Evolutionary conservation across 30 jellyfish, hydroid and myxozoan species (phyloP).

Genomic region (Chrysaora quinquecirrha): DNA sequence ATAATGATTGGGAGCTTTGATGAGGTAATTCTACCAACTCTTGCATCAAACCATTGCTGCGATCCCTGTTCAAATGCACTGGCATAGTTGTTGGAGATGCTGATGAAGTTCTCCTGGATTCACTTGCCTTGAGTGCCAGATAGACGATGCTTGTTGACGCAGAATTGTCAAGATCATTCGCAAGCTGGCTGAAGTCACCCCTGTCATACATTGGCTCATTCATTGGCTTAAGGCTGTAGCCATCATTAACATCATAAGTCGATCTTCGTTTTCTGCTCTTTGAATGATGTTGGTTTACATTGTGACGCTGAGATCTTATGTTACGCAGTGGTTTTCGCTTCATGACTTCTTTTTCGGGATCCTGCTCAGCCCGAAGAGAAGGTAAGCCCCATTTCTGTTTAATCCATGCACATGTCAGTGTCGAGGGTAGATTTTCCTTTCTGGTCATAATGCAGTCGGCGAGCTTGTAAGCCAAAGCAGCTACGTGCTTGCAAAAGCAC

Average conservation of each 20-base stretch:
- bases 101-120: not conserved
- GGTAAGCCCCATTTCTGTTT: conserved; percentile 1
- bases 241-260: not conserved
- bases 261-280: not conserved
- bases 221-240: conserved; percentile 5
- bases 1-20: conserved; percentile 6
- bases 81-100: not conserved
- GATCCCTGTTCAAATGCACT: conserved; percentile 16
- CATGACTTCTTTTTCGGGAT: conserved; percentile 5
- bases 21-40: conserved; percentile 24
- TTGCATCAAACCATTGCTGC: not conserved
- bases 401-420: not conserved
- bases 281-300: not conserved
- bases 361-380: conserved; percentile 2
- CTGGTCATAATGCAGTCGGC: conserved; percentile 6
- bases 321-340: conserved; percentile 23
- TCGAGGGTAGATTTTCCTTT: not conserved
- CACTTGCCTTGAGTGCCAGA: conserved; percentile 7
- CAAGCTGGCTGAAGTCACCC: conserved; percentile 12
- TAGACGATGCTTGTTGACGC: not conserved
- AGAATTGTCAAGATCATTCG: conserved; percentile 15
- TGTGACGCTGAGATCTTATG: not conserved
- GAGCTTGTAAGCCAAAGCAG: conserved; percentile 16
- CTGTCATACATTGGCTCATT: not conserved
- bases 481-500: conserved; percentile 13